Base-by-base conservation (phyloP, 1,140 invertebrate species). In the Leptestheria dahalacensis region DNA sequence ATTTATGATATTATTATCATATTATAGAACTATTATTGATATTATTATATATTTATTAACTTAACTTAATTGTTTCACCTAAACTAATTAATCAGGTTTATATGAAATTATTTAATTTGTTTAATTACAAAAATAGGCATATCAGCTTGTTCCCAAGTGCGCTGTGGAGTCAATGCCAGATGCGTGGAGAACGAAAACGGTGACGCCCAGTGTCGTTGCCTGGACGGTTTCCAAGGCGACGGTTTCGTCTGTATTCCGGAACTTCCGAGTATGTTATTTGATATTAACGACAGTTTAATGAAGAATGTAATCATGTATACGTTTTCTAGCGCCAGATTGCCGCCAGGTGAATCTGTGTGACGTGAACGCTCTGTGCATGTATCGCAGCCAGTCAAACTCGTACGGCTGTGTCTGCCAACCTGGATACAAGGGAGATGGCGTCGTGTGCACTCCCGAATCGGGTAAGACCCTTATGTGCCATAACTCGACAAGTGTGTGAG, bases 121-220 rank as follows among this genome's bases (percentile, higher is more conserved):
- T 48, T 64, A n/a, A n/a, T n/a, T n/a, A n/a, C n/a, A n/a, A n/a
- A n/a, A 49, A 26, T 56, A 77, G 75, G 64, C 52, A 46, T 70
- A 48, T 64, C 64, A 2, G 70, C 72, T 28, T 77, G 80, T 64
- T 71, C 72, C 4, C 73, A 77, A 25, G 70, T 70, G 12, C 70
- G 70, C n/a, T 84, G 82, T 63, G 72, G 73, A 26, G 67, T 70
- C 23, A 76, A 80, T 66, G 81, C 81, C 25, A 70, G 77, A n/a
- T 85, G 83, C 64, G 57, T 72, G 1, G 78, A 74, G 56, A 69
- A 77, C 65, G 64, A 73, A 3, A 68, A 69, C 57, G 65, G 70
- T 2, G 57, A 66, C 47, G 76, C 77, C 12, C 73, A 75, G 28
- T 85, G 83, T 67, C 66, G 68, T 11, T 85, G 83, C 66, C 59